These are phyloP conservation scores for Drosophila aff. DNA, from an alignment of 1,140 invertebrate genomes.

Conservation along the genomic window DNA sequence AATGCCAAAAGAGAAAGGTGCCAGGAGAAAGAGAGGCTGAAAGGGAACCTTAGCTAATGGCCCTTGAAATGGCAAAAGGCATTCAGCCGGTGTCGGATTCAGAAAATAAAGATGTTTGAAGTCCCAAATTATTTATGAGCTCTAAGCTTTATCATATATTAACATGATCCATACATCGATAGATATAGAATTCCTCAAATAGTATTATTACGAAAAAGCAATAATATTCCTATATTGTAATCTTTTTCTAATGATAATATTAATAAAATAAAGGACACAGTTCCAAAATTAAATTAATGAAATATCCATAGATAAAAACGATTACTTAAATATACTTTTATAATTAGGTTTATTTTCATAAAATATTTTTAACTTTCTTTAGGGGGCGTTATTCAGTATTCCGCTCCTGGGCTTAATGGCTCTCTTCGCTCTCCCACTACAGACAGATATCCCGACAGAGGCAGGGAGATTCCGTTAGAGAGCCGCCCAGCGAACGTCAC, in stretches of 20 bases:
- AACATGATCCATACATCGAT: background rate
- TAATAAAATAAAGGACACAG: too few relatives aligned
- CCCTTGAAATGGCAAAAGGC: conserved; percentile 73
- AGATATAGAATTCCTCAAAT: background rate
- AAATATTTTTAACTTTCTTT: background rate
- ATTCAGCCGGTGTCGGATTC: conserved; percentile 3
- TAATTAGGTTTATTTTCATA: background rate
- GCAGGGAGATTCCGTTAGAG: background rate
- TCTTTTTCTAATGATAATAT: too few relatives aligned
- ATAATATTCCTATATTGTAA: background rate
- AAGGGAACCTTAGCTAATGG: conserved; percentile 41
- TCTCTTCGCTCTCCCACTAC: conserved; percentile 3
- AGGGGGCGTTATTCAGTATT: background rate
- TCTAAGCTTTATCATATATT: background rate
- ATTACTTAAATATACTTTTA: background rate
- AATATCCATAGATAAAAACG: background rate
- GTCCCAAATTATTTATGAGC: background rate
- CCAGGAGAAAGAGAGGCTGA: conserved; percentile 1
- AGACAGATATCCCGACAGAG: conserved; percentile 3
- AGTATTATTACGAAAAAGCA: background rate
- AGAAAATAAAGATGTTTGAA: background rate
- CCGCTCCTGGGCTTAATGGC: conserved; percentile 1
- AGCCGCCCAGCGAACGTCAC: conserved; percentile 51
- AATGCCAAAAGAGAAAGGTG: background rate
- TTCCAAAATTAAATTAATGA: background rate